Conservation (phyloP, 1,140 invertebrate species). For the Monomorium pharaonis region DNA sequence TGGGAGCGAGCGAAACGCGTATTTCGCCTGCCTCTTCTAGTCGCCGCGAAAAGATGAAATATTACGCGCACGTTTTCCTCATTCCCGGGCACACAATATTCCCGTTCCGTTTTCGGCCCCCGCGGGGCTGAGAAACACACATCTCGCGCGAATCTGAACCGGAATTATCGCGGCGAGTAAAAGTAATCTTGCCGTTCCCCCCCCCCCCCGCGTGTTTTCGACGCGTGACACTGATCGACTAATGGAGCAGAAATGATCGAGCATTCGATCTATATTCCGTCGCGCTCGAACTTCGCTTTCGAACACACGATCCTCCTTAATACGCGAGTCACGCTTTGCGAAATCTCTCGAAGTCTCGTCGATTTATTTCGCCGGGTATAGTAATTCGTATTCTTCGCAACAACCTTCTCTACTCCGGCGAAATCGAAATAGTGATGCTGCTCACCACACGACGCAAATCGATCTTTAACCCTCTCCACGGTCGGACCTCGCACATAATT, state of each 20-base stretch:
- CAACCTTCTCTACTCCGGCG: not conserved
- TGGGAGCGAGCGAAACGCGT: not conserved
- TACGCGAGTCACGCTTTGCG: slow-evolving; percentile 39
- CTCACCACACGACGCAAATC: slow-evolving; percentile 29
- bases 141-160: not conserved
- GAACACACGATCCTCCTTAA: slow-evolving; percentile 10
- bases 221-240: slow-evolving; percentile 37
- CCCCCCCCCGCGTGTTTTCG: slow-evolving; percentile 13
- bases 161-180: not conserved
- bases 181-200: slow-evolving; percentile 21
- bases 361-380: slow-evolving; percentile 34
- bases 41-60: not conserved
- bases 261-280: slow-evolving; percentile 42
- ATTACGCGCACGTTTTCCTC: slow-evolving; percentile 10
- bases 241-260: slow-evolving; percentile 54
- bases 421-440: slow-evolving; percentile 45
- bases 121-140: too few relatives aligned
- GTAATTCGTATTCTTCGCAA: slow-evolving; percentile 40
- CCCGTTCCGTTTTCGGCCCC: not conserved
- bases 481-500: slow-evolving; percentile 25
- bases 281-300: slow-evolving; percentile 38
- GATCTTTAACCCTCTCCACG: slow-evolving; percentile 46
- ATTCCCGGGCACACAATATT: slow-evolving; percentile 9
- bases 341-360: slow-evolving; percentile 35
- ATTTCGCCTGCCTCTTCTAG: slow-evolving; percentile 9